Base-by-base conservation (phyloP, 1,140 invertebrate genomes). In the Lethrus apterus region DNA sequence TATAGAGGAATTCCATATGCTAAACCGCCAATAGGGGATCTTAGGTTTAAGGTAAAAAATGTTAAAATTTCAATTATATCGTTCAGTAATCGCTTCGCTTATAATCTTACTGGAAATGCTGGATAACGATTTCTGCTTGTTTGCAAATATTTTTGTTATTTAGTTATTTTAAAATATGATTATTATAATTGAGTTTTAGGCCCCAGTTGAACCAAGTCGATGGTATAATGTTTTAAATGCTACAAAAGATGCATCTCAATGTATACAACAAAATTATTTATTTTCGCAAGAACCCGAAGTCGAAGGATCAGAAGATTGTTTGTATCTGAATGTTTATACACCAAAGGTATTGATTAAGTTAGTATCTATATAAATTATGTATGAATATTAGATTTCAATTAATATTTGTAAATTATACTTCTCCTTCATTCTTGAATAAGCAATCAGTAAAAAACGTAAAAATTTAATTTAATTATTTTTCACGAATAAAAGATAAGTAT, bases 201-300 rank as follows among this genome's bases (percentile, higher is more conserved):
- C 24, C 5, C 38, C 38, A 11, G 1, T 24, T 17, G 38, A 42
- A 29, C 20, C 24, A n/a, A 21, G 11, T 4, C 50, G 70, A 7
- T 86, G 83, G 81, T 56, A 64, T 9, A 77, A 72, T 2, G 60
- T 73, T 1, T 57, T 72, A 1, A 66, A 79, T 24, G 84, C 78
- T 0, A 75, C 75, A 0, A 62, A 72, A 30, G 76, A 79, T 49
- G 73, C 75, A 0, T 67, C 77, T 0, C 70, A 79, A 14, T 89
- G 85, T 52, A 77, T 78, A 13, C 86, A 89, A 56, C 70, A 78
- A 7, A 81, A 84, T 21, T 62, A 59, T 36, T 36, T 62, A 8
- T 56, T 58, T 43, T 51, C 29, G 14, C 21, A 33, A n/a, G 44
- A 59, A 15, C 56, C 61, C 0, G 8, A 21, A 31, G 51, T 59